Conservation (phyloP, 2,797 vertebrate genomes). For the Telmatherina bonti region DNA sequence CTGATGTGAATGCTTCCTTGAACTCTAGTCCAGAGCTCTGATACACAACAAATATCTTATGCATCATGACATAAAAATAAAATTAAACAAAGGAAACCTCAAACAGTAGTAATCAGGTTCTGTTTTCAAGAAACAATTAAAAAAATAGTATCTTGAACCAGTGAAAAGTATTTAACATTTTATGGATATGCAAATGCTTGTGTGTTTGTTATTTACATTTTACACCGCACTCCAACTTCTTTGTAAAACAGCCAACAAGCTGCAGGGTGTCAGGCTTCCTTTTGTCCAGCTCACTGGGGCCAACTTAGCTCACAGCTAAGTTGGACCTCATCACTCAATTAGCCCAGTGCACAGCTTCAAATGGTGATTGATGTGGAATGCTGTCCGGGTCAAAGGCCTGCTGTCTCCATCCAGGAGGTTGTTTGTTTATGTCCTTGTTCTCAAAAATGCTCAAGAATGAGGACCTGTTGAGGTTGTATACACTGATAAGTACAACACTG, state of each 20-base stretch:
- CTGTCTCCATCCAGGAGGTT: constrained; percentile 30
- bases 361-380: constrained; percentile 55
- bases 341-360: constrained; percentile 49
- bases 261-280: not conserved
- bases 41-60: too few relatives aligned
- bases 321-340: constrained; percentile 48
- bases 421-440: constrained; percentile 45
- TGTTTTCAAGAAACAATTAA: not conserved
- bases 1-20: too few relatives aligned
- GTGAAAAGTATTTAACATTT: too few relatives aligned
- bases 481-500: not conserved
- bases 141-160: not conserved
- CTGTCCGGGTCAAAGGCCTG: constrained; percentile 38
- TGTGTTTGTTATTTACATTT: not conserved
- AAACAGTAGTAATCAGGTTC: not conserved
- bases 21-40: too few relatives aligned
- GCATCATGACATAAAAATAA: too few relatives aligned
- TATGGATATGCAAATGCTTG: not conserved
- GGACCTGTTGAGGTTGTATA: constrained; percentile 13
- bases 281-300: constrained; percentile 21
- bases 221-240: not conserved
- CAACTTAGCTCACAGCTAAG: constrained; percentile 14
- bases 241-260: constrained; percentile 4
- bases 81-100: too few relatives aligned
- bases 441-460: constrained; percentile 20